Evolutionary conservation across 30 jellyfish, hydroid and myxozoan genomes (phyloP), one percentile per base, ranked within the genome.

Genomic region (Aurelia sp.): DNA sequence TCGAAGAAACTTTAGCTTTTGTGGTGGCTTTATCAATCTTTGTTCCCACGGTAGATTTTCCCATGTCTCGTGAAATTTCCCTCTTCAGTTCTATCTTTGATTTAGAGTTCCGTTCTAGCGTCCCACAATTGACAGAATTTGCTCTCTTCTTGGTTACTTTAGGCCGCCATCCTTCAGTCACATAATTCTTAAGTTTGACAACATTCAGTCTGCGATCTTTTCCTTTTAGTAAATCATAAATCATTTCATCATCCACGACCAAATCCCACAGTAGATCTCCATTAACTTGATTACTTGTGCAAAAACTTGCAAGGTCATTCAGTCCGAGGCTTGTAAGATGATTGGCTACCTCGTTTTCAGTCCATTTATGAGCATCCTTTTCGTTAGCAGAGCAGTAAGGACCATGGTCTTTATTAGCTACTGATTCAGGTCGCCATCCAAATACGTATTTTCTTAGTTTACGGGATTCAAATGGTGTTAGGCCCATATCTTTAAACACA

Each of bases 131-230:
- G 3, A 61, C 48, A 21, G 90, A 22, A 35, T 53, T 73, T 11
- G 74, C 27, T 63, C 72, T 59, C 52, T 71, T 59, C 19, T 71
- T 82, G 41, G 11, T 59, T n/a, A 62, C 19, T 58, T 90, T 90
- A n/a, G 98, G 98, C 63, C 98, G 63, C 98, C 98, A 93, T 41
- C 92, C 92, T 68, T 93, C 97, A 33, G 90, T 83, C 15, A 93
- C 96, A 47, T 93, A 93, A 53, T 93, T 93, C 68, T 88, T 93
- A 44, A 93, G 73, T 71, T 93, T 93, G 17, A 93, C 92, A 19
- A 86, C 87, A 50, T 93, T 93, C n/a, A 93, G 75, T 64, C 82
- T 71, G n/a, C 87, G 73, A 78, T 92, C 97, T 59, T 71, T 62
- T 30, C 92, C 89, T 5, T 55, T 62, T 3, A 93, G 21, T 15